Conservation (phyloP, 2,888 invertebrate species). For the Empis livida region DNA sequence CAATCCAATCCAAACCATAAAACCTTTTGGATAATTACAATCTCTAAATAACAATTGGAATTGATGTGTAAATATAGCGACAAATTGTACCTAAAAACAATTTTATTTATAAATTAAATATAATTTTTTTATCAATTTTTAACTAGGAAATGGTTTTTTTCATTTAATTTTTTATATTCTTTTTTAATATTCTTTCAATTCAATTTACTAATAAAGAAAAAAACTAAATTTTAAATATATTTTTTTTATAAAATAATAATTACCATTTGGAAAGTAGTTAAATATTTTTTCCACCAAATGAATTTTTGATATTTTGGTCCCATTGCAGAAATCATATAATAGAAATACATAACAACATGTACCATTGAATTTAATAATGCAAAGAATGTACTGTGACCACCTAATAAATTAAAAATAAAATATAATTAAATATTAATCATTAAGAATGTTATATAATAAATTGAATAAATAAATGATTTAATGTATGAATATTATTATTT, state of each 20-base stretch:
- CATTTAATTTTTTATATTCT: too few species aligned
- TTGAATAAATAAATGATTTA: too few species aligned
- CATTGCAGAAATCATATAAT: constrained; percentile 91
- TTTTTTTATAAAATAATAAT: constrained; percentile 9
- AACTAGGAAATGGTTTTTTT: too few species aligned
- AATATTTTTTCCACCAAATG: constrained; percentile 96
- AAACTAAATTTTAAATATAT: too few species aligned
- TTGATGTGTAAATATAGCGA: constrained; percentile 81
- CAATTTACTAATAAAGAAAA: too few species aligned
- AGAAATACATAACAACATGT: constrained; percentile 94
- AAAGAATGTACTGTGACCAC: constrained; percentile 95
- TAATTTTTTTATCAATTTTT: not conserved
- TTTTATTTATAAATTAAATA: not conserved
- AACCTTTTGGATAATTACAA: constrained; percentile 81
- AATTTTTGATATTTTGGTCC: constrained; percentile 86
- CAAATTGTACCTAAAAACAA: constrained; percentile 69
- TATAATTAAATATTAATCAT: too few species aligned
- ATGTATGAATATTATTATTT: too few species aligned
- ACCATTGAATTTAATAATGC: constrained; percentile 88
- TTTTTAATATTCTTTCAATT: too few species aligned
- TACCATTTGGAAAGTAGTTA: constrained; percentile 92
- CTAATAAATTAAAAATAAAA: constrained; percentile 38
- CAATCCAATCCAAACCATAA: constrained; percentile 88
- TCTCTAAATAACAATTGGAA: constrained; percentile 81
- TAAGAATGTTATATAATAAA: too few species aligned